Percentiles rank a stretch among this genome's conserved stretches.
These are phyloP conservation scores for Hydrocynus forskahlii DNA, from an alignment of 2,797 vertebrate genomes.

Conservation along the genomic window DNA sequence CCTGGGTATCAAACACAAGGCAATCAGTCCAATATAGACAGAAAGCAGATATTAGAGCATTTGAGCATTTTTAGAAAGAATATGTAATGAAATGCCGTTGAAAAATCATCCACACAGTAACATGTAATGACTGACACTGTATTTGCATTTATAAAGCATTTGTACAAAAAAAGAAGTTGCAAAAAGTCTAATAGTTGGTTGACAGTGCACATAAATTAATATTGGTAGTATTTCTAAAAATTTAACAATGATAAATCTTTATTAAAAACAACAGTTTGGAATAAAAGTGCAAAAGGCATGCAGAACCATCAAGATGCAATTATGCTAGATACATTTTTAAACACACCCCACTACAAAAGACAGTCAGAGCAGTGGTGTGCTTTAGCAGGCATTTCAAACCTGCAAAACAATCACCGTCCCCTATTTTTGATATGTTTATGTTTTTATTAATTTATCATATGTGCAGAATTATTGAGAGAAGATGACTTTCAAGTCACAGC, in stretches of 20 bases:
- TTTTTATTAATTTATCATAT: conserved; percentile 70
- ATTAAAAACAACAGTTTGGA: conserved; percentile 67
- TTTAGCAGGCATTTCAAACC: conserved; percentile 52
- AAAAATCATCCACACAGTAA: conserved; percentile 48
- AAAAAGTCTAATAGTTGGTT: conserved; percentile 61
- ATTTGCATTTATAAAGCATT: conserved; percentile 59
- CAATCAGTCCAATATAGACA: neutral
- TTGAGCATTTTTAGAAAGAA: conserved; percentile 14
- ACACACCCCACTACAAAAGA: conserved; percentile 59
- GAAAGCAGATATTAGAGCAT: conserved; percentile 4
- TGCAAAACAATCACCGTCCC: conserved; percentile 53
- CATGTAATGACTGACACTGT: conserved; percentile 44
- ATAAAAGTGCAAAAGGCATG: conserved; percentile 76
- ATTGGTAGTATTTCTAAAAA: conserved; percentile 59
- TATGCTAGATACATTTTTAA: conserved; percentile 63
- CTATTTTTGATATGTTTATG: conserved; percentile 63
- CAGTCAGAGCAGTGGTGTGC: conserved; percentile 54
- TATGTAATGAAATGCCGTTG: conserved; percentile 26
- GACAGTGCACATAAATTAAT: conserved; percentile 76
- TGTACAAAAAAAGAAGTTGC: conserved; percentile 55
- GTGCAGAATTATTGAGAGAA: conserved; percentile 59
- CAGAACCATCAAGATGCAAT: conserved; percentile 69
- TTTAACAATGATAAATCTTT: conserved; percentile 58
- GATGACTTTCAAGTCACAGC: conserved; percentile 68
- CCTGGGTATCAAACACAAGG: neutral